These are phyloP conservation scores for Schizothorax lantsangensis DNA, from an alignment of 2,797 vertebrate genomes.

Conservation along the genomic window DNA sequence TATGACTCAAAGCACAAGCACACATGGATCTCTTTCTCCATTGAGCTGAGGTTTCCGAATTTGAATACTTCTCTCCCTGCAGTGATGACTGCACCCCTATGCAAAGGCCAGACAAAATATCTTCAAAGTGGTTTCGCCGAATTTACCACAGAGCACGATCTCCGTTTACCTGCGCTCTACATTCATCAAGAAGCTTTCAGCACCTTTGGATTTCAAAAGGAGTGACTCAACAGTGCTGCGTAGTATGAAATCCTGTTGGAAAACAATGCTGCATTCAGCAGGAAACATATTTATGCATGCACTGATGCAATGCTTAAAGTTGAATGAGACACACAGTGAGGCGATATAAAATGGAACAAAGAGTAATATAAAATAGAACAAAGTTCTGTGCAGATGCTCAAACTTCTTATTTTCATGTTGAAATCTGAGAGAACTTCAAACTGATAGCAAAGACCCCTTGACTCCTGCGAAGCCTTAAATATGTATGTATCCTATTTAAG, in stretches of 20 bases:
- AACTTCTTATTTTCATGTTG: conserved; percentile 29
- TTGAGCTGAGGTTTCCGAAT: conserved; percentile 60
- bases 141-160: conserved; percentile 30
- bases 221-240: conserved; percentile 34
- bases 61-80: conserved; percentile 56
- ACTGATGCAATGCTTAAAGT: not conserved
- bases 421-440: conserved; percentile 38
- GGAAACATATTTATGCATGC: conserved; percentile 33
- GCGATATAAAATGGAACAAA: conserved; percentile 41
- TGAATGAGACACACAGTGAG: conserved; percentile 33
- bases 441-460: conserved; percentile 24
- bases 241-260: conserved; percentile 8
- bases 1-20: conserved; percentile 66
- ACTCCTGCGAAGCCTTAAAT: conserved; percentile 45
- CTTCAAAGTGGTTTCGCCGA: conserved; percentile 31
- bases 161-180: conserved; percentile 2
- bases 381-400: conserved; percentile 2
- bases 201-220: conserved; percentile 32
- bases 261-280: conserved; percentile 45
- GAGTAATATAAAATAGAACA: conserved; percentile 42
- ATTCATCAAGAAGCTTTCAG: conserved; percentile 32
- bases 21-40: conserved; percentile 63
- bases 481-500: conserved; percentile 50
- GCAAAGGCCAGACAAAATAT: conserved; percentile 45
- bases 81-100: conserved; percentile 43